A percentile compares a stretch with the other conserved stretches of the same genome.
phyloP scores from a whole-genome alignment of 2,797 vertebrate species.

The Myripristis jacobus region DNA sequence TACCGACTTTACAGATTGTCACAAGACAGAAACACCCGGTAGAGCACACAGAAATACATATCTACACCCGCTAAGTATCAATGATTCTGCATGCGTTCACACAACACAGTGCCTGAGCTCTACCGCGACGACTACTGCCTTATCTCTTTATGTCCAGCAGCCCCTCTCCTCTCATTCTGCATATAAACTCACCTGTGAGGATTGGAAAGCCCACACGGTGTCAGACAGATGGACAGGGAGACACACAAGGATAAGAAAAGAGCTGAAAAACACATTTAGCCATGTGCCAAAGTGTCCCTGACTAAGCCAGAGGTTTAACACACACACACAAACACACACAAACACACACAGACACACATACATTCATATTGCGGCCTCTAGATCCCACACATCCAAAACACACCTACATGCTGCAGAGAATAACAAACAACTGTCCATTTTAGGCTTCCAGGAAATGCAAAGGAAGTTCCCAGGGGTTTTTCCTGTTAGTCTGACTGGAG shows the following conservation, averaged over 20 bases:
- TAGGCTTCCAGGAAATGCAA: constrained; percentile 2
- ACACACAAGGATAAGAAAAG: constrained; percentile 1
- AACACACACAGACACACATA: not conserved
- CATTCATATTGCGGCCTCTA: not conserved
- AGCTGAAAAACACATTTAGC: constrained; percentile 1
- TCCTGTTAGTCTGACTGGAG: not conserved
- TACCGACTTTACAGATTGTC: too few species aligned
- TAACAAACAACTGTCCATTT: constrained; percentile 11
- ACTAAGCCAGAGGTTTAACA: not conserved
- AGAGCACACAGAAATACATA: too few species aligned
- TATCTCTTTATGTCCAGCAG: not conserved
- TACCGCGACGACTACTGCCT: not conserved
- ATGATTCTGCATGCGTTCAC: too few species aligned
- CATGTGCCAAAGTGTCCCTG: not conserved
- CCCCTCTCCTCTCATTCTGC: not conserved
- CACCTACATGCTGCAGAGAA: constrained; percentile 9
- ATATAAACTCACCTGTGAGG: not conserved
- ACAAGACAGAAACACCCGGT: too few species aligned
- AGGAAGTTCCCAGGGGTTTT: not conserved
- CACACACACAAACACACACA: not conserved
- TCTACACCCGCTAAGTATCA: too few species aligned
- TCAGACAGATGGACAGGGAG: not conserved
- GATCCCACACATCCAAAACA: not conserved
- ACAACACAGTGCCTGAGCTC: too few species aligned
- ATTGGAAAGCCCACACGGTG: not conserved